Conservation (phyloP, 2,113 vertebrate species). For the Lagenorhynchus albirostris region DNA sequence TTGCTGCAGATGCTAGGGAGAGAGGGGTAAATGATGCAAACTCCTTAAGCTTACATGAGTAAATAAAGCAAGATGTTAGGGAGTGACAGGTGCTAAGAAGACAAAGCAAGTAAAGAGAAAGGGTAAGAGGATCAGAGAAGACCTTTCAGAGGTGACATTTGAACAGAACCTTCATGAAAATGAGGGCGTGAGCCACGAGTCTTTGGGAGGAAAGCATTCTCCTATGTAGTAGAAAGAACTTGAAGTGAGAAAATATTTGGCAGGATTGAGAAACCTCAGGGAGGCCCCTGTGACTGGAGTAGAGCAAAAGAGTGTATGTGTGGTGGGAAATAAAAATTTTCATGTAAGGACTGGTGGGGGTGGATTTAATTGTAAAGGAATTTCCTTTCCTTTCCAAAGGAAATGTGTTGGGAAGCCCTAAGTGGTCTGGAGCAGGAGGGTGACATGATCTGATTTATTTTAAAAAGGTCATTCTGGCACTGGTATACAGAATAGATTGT, state of each 20-base stretch:
- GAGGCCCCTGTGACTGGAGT: neutral
- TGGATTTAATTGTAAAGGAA: neutral
- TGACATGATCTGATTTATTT: slow-evolving; percentile 23
- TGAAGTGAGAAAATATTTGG: neutral
- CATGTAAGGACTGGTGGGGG: neutral
- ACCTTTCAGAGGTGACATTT: neutral
- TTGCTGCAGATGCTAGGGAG: neutral
- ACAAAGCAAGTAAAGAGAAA: neutral
- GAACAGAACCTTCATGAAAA: neutral
- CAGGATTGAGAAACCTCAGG: neutral
- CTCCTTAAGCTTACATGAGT: neutral
- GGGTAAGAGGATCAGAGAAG: neutral
- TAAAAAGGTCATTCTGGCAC: neutral
- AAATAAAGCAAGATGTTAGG: neutral
- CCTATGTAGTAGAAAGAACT: neutral
- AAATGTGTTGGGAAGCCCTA: neutral
- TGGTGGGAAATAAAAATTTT: neutral
- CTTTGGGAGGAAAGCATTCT: neutral
- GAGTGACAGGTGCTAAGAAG: neutral
- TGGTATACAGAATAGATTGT: neutral
- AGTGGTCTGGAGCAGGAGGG: neutral
- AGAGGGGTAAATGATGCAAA: neutral
- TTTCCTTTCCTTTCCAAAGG: too few species aligned
- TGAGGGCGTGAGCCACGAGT: neutral
- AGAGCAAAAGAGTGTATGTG: neutral